A percentile compares a stretch with the other conserved stretches of the same genome.
These are phyloP conservation scores for Autographa gamma DNA, from an alignment of 2,888 invertebrate genomes.

Conservation along the genomic window DNA sequence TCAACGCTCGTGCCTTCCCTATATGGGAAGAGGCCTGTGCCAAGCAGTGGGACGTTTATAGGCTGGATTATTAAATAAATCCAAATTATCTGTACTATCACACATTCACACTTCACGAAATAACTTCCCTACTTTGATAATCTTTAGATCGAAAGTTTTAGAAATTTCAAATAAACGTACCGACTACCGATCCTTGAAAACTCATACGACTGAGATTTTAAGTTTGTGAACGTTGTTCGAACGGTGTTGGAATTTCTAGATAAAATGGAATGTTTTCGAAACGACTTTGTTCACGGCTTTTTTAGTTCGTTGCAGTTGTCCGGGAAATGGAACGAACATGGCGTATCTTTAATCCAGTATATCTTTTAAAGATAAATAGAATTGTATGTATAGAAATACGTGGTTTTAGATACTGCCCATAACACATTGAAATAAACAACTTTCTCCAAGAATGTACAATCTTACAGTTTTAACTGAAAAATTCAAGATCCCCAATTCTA, in stretches of 20 bases:
- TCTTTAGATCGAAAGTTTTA: constrained; percentile 41
- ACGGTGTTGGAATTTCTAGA: constrained; percentile 23
- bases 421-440: too few species aligned
- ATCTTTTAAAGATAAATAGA: neutral
- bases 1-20: too few species aligned
- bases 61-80: too few species aligned
- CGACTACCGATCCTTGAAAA: constrained; percentile 27
- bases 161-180: constrained; percentile 24
- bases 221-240: constrained; percentile 25
- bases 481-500: too few species aligned
- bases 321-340: neutral
- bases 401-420: too few species aligned
- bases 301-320: neutral
- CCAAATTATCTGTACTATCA: neutral
- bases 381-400: neutral
- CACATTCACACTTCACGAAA: neutral
- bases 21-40: too few species aligned
- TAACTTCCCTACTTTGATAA: constrained; percentile 18
- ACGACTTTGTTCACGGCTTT: neutral
- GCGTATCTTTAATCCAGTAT: neutral
- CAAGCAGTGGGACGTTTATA: too few species aligned
- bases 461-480: too few species aligned
- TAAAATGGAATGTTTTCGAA: constrained; percentile 18
- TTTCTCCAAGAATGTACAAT: too few species aligned
- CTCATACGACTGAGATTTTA: constrained; percentile 45